Percentiles rank a stretch among this genome's conserved stretches.
phyloP scores from a whole-genome alignment of 1,140 invertebrate species.

The Paralvinella palmiformis region DNA sequence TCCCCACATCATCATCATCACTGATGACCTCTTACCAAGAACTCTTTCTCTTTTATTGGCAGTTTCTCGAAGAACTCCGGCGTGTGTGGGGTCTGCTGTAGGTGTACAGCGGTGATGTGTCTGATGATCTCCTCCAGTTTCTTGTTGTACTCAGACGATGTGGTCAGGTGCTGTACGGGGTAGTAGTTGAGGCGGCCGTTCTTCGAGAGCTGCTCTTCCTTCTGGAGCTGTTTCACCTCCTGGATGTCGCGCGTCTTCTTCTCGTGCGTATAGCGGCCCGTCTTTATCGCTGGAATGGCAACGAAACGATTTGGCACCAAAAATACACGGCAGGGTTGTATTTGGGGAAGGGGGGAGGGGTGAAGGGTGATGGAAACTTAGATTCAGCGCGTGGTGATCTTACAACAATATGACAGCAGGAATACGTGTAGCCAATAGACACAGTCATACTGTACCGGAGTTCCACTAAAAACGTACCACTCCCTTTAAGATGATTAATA shows the following conservation, averaged over 20 bases:
- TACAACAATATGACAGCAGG: neutral
- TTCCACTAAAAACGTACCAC: no score
- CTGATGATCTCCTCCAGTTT: slow-evolving; percentile 18
- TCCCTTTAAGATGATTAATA: no score
- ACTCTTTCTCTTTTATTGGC: slow-evolving; percentile 19
- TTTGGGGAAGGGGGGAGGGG: neutral
- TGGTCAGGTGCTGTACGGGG: neutral
- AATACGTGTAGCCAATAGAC: neutral
- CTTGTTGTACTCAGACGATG: neutral
- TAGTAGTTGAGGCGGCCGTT: neutral
- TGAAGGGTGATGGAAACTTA: neutral
- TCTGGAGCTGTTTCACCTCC: slow-evolving; percentile 35
- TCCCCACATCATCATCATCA: no score
- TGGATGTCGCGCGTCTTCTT: slow-evolving; percentile 41
- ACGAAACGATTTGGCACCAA: neutral
- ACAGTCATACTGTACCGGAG: no score
- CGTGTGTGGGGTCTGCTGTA: slow-evolving; percentile 18
- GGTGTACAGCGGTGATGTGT: slow-evolving; percentile 15
- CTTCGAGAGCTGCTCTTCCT: neutral
- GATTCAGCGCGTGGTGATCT: neutral
- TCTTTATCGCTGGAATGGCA: slow-evolving; percentile 36
- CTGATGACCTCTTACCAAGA: slow-evolving; percentile 23
- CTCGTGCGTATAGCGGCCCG: slow-evolving; percentile 44
- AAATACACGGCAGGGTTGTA: no score
- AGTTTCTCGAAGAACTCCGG: slow-evolving; percentile 22